These are phyloP conservation scores for Mechanitis messenoides DNA, from an alignment of 2,888 invertebrate genomes.

Conservation along the genomic window DNA sequence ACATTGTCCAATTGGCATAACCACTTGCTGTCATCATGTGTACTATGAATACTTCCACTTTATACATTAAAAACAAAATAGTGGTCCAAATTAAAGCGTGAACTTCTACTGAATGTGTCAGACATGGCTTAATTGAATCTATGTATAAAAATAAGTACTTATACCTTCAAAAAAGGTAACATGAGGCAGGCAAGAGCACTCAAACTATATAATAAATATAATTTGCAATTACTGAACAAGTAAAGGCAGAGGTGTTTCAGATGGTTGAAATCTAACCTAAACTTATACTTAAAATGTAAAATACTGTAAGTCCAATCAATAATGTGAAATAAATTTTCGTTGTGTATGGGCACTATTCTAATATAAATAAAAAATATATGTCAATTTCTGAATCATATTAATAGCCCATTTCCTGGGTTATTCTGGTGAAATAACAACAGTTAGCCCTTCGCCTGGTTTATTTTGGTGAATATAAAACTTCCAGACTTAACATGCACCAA, in stretches of 20 bases:
- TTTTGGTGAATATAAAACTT: conserved; percentile 4
- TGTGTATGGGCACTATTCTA: conserved; percentile 53
- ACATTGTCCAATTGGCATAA: conserved; percentile 63
- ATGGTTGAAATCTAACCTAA: conserved; percentile 48
- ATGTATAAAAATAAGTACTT: conserved; percentile 46
- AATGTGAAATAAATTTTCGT: conserved; percentile 56
- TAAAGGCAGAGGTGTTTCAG: conserved; percentile 56
- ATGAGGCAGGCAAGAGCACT: conserved; percentile 60
- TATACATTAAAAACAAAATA: conserved; percentile 20
- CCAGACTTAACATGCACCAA: conserved; percentile 20
- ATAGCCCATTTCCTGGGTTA: background rate
- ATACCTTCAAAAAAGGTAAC: conserved; percentile 51
- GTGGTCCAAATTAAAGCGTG: conserved; percentile 60
- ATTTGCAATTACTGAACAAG: conserved; percentile 36
- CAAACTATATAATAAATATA: conserved; percentile 37
- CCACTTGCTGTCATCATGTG: conserved; percentile 49
- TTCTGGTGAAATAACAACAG: no score
- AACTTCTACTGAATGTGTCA: conserved; percentile 28
- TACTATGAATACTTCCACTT: conserved; percentile 47
- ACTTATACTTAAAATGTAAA: conserved; percentile 42
- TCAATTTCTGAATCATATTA: background rate
- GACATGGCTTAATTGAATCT: conserved; percentile 20
- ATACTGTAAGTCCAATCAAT: conserved; percentile 58
- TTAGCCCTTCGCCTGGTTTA: background rate
- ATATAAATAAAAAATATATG: conserved; percentile 6